phyloP scores from a whole-genome alignment of 2,113 vertebrate genomes.

The Globicephala melas region DNA sequence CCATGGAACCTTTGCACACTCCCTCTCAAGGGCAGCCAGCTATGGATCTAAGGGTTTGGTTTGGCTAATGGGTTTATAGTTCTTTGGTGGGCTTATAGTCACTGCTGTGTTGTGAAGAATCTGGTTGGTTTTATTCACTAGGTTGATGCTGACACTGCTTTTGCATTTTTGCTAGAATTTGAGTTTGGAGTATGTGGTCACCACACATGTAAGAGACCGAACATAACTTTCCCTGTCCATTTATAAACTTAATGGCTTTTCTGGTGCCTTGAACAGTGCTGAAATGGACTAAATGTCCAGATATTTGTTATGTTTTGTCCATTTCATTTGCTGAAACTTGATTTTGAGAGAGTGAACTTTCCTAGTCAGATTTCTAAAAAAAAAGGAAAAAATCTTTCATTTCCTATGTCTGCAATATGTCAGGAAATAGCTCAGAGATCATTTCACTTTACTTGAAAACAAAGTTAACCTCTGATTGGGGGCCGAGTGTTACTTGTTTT shows the following conservation, averaged over 20 bases:
- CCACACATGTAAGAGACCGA: background rate
- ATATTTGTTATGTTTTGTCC: background rate
- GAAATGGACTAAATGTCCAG: background rate
- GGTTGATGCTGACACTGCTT: background rate
- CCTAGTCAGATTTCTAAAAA: background rate
- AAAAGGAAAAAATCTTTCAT: background rate
- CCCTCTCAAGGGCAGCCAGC: background rate
- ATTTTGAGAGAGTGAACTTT: background rate
- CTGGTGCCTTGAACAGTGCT: background rate
- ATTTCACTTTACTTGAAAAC: constrained; percentile 2
- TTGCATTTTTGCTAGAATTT: background rate
- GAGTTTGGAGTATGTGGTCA: background rate
- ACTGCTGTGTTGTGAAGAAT: background rate
- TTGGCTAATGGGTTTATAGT: background rate
- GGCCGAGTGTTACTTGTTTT: background rate
- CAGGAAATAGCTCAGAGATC: background rate
- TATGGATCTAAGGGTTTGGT: background rate
- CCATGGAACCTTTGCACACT: no score
- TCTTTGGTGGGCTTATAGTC: background rate
- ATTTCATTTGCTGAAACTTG: background rate
- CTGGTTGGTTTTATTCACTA: background rate
- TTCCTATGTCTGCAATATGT: background rate
- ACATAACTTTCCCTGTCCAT: background rate
- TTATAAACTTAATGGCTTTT: background rate
- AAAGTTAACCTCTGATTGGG: background rate